Base-by-base conservation (phyloP, 2,888 invertebrate genomes). In the Dolichopus griseipennis region DNA sequence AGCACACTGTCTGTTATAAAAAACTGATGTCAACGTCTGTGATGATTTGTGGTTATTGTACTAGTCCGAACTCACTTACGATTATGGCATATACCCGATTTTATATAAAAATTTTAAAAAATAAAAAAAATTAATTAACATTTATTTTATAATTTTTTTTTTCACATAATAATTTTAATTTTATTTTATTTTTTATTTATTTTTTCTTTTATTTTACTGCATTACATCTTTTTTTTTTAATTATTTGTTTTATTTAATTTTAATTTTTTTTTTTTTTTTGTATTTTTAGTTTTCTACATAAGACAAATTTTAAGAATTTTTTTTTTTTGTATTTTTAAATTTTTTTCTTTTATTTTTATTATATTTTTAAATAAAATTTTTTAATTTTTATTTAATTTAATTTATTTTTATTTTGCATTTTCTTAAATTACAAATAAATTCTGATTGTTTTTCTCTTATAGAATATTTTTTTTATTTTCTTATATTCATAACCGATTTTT, bases 291-390 rank as follows among this genome's bases (percentile, higher is more conserved):
- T 27, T 27, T 52, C 52, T 52, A 52, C 52, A 52, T 52, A 52
- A 52, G 52, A 52, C 52, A 52, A 52, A n/a, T 7, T 43, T 52
- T 52, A 52, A 52, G 15, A n/a, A 15, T 52, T 52, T 52, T 52
- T 52, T 6, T 65, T 21, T 63, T 37, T 37, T 8, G 12, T 8
- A 65, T 67, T 18, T 64, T 69, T 67, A 15, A n/a, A 61, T 67
- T 69, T 21, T 66, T 61, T 65, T 62, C 61, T 61, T 69, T 67
- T 67, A 66, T 67, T 69, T 69, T 67, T 67, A 69, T 69, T 70
- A 70, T 69, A 70, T 70, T 70, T 70, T 70, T 69, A 68, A 65
- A 61, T 67, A 33, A 18, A 2, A 67, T 69, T 67, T 37, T 37
- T 37, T 37, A 8, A 7, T 37, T 37, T 69, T 69, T 69, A 34